Conservation (phyloP, 1,140 invertebrate species). For the Drosophila parvula region DNA sequence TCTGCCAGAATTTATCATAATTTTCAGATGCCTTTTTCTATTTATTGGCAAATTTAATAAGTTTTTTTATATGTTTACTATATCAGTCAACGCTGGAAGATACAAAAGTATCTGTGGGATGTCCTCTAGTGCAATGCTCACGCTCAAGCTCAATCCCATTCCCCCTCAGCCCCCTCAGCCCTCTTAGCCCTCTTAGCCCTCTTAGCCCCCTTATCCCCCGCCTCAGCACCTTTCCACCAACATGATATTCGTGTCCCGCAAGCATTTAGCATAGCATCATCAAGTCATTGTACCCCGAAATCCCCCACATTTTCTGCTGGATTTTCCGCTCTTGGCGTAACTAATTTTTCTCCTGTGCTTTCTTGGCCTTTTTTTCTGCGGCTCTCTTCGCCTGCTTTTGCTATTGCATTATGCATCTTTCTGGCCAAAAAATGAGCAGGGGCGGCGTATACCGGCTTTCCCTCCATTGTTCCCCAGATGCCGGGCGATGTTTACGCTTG, state of each 20-base stretch:
- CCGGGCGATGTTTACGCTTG: slow-evolving; percentile 76
- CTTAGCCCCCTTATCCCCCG: not conserved
- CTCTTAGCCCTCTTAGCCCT: too few species aligned
- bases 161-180: too few species aligned
- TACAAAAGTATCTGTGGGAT: slow-evolving; percentile 21
- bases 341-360: slow-evolving; percentile 78
- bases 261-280: slow-evolving; percentile 76
- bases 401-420: slow-evolving; percentile 75
- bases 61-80: not conserved
- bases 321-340: slow-evolving; percentile 75
- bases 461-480: slow-evolving; percentile 58
- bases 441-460: slow-evolving; percentile 2
- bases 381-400: slow-evolving; percentile 47
- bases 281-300: slow-evolving; percentile 25
- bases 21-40: not conserved
- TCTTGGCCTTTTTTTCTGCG: slow-evolving; percentile 20
- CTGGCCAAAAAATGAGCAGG: slow-evolving; percentile 16
- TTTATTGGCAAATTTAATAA: not conserved
- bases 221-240: slow-evolving; percentile 15
- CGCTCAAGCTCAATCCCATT: too few species aligned
- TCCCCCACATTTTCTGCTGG: slow-evolving; percentile 17
- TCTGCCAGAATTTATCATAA: not conserved
- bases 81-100: not conserved
- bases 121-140: slow-evolving; percentile 12
- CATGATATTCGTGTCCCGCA: slow-evolving; percentile 75